Evolutionary conservation across 2,888 invertebrate species (phyloP).

Genomic region (Eristalinus aeneus): DNA sequence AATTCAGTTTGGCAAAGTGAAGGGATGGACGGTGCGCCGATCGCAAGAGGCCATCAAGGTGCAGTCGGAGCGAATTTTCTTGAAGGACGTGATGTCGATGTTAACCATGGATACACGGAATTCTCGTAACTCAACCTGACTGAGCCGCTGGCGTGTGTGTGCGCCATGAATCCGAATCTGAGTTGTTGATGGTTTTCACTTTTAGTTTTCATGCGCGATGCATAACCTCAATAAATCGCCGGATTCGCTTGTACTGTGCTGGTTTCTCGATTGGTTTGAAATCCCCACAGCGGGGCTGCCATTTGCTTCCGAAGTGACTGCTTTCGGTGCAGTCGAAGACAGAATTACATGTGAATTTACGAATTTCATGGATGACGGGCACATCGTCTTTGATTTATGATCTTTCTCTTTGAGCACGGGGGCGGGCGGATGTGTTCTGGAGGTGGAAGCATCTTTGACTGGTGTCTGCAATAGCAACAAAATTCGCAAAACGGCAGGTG

Average conservation of each 20-base stretch:
- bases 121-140: neutral
- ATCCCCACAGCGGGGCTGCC: neutral
- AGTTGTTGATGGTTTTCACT: slow-evolving; percentile 64
- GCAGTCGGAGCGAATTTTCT: slow-evolving; percentile 60
- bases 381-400: neutral
- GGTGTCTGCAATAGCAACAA: too few species aligned
- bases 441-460: neutral
- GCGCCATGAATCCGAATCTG: neutral
- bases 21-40: slow-evolving; percentile 35
- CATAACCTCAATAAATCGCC: slow-evolving; percentile 63
- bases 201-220: slow-evolving; percentile 58
- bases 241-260: neutral
- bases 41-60: slow-evolving; percentile 63
- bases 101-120: slow-evolving; percentile 22
- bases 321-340: neutral
- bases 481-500: neutral
- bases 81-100: slow-evolving; percentile 64
- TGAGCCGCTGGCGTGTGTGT: slow-evolving; percentile 1
- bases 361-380: neutral
- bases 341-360: neutral
- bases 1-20: slow-evolving; percentile 36
- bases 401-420: neutral
- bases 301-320: neutral
- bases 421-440: neutral
- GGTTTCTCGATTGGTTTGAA: neutral